phyloP scores from a whole-genome alignment of 2,797 vertebrate species.

The Crenuchus spilurus region DNA sequence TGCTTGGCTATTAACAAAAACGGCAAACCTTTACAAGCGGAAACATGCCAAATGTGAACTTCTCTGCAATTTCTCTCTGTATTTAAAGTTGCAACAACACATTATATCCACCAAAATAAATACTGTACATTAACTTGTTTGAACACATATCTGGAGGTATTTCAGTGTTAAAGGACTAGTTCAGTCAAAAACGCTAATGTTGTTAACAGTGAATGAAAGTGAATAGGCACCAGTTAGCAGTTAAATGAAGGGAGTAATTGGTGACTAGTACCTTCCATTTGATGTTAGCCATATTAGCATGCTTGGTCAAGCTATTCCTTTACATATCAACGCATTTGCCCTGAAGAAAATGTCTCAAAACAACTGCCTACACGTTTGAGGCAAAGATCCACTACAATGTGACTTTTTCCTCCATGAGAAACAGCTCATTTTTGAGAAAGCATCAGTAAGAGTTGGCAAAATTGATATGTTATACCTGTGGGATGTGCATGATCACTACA shows the following conservation, averaged over 20 bases:
- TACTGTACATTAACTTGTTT: conserved; percentile 54
- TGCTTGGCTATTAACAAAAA: not conserved
- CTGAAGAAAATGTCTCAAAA: not conserved
- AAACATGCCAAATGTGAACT: conserved; percentile 17
- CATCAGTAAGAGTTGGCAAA: not conserved
- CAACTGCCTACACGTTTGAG: not conserved
- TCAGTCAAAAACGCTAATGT: not conserved
- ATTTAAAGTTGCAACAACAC: not conserved
- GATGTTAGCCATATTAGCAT: not conserved
- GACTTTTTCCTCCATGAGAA: not conserved
- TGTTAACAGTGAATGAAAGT: not conserved
- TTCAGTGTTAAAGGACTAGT: conserved; percentile 22
- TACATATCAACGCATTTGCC: conserved; percentile 12
- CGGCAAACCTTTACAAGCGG: not conserved
- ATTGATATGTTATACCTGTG: not conserved
- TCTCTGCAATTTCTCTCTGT: not conserved
- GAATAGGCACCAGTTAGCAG: not conserved
- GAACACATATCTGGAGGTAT: conserved; percentile 46
- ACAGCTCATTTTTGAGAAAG: not conserved
- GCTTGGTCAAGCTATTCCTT: not conserved
- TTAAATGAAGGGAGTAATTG: no score
- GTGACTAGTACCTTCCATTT: not conserved
- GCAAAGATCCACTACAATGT: not conserved
- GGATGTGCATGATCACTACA: not conserved
- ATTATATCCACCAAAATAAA: conserved; percentile 51